Percentiles rank a stretch among this genome's conserved stretches.
Evolutionary conservation across 2,797 vertebrate species (phyloP).

Genomic region (Danio kyathit): DNA sequence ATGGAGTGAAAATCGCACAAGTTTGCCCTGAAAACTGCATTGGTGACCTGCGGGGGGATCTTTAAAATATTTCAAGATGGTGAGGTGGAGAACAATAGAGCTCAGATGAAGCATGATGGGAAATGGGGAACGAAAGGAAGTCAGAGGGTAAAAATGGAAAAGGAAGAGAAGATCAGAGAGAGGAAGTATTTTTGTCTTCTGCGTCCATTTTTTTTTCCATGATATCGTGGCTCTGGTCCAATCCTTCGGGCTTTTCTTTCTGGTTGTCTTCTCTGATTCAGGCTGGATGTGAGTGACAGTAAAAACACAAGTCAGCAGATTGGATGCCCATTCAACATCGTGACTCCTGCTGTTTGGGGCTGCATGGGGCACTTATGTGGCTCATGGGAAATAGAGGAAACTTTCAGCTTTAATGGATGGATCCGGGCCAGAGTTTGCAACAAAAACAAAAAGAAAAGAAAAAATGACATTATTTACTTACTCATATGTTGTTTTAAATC

Average conservation of each 20-base stretch:
- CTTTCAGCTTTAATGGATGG: conserved; percentile 53
- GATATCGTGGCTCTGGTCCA: conserved; percentile 54
- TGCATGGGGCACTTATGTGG: conserved; percentile 40
- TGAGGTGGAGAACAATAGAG: conserved; percentile 40
- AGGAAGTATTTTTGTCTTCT: conserved; percentile 65
- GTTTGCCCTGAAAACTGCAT: conserved; percentile 40
- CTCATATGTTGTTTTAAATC: not conserved
- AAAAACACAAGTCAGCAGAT: conserved; percentile 52
- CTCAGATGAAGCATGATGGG: conserved; percentile 20
- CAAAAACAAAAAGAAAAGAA: not conserved
- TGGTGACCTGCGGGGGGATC: conserved; percentile 33
- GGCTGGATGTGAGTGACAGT: conserved; percentile 42
- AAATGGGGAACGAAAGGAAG: conserved; percentile 40
- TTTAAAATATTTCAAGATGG: conserved; percentile 51
- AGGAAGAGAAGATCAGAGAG: conserved; percentile 71
- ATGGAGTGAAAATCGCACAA: conserved; percentile 41
- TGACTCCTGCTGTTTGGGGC: conserved; percentile 43
- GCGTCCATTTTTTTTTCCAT: conserved; percentile 58
- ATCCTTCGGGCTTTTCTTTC: not conserved
- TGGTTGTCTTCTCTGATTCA: conserved; percentile 39
- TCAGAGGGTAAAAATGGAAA: conserved; percentile 25
- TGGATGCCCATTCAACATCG: conserved; percentile 53
- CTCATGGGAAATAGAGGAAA: conserved; percentile 49
- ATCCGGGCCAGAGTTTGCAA: conserved; percentile 7
- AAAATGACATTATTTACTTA: not conserved